phyloP scores from a whole-genome alignment of 2,888 invertebrate species.

The Cyaniris semiargus region DNA sequence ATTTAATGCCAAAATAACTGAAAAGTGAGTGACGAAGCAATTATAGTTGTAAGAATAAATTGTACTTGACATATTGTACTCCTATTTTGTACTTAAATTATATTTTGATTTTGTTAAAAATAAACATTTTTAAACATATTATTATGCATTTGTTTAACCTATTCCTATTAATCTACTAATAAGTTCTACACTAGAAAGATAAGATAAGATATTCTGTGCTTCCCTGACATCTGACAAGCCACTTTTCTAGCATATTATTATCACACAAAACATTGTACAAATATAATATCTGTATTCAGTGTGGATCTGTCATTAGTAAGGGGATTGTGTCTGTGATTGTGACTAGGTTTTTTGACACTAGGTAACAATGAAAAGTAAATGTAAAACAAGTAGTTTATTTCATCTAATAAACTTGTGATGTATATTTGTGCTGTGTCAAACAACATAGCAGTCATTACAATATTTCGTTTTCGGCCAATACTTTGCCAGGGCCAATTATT shows the following conservation, averaged over 20 bases:
- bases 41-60: slow-evolving; percentile 58
- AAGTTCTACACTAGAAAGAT: slow-evolving; percentile 35
- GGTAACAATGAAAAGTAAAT: slow-evolving; percentile 40
- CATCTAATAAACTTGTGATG: slow-evolving; percentile 75
- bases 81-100: slow-evolving; percentile 75
- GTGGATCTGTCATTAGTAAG: not conserved
- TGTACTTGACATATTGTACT: slow-evolving; percentile 56
- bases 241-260: no score
- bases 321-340: not conserved
- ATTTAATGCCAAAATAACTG: slow-evolving; percentile 38
- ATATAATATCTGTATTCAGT: not conserved
- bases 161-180: slow-evolving; percentile 47
- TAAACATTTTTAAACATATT: slow-evolving; percentile 47
- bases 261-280: no score
- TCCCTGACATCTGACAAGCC: no score
- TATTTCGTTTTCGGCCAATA: slow-evolving; percentile 40
- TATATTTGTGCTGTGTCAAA: slow-evolving; percentile 48
- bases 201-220: no score
- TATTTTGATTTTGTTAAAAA: slow-evolving; percentile 55
- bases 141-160: slow-evolving; percentile 38
- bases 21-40: slow-evolving; percentile 19
- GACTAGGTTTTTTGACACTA: slow-evolving; percentile 15
- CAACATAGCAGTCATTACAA: slow-evolving; percentile 52
- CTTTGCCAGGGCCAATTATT: slow-evolving; percentile 43
- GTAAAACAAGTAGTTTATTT: slow-evolving; percentile 69